Evolutionary conservation across 53 echinoderm and acorn worm genomes (phyloP).

Genomic region (Paracentrotus lividus): DNA sequence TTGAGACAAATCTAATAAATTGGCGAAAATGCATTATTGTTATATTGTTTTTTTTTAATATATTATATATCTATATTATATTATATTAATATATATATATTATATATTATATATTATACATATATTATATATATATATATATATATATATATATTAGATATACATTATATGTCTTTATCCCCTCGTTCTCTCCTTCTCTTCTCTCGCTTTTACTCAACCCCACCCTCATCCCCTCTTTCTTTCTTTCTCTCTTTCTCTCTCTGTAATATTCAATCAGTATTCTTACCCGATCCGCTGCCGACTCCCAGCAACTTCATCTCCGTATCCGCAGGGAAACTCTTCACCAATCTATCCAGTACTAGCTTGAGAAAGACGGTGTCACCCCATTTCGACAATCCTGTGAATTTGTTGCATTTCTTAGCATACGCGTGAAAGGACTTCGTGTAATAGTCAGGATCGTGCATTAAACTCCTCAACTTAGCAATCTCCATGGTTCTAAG

Average conservation of each 20-base stretch:
- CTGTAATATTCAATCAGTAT: background rate
- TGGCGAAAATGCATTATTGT: too few species aligned
- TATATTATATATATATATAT: too few species aligned
- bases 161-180: too few species aligned
- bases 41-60: too few species aligned
- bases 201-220: background rate
- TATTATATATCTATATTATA: too few species aligned
- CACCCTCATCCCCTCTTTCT: background rate
- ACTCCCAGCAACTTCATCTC: slow-evolving; percentile 28
- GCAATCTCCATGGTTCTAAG: background rate
- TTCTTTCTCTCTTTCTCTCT: background rate
- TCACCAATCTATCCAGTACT: background rate
- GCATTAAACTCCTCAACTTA: slow-evolving; percentile 58
- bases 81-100: too few species aligned
- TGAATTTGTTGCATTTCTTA: slow-evolving; percentile 65
- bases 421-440: slow-evolving; percentile 70
- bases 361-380: slow-evolving; percentile 50
- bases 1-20: too few species aligned
- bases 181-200: background rate
- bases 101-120: too few species aligned
- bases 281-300: slow-evolving; percentile 43
- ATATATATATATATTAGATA: too few species aligned
- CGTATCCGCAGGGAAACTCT: background rate
- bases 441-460: slow-evolving; percentile 75
- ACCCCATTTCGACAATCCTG: slow-evolving; percentile 67